These are phyloP conservation scores for Dryas iulia DNA, from an alignment of 1,140 invertebrate species.

Conservation along the genomic window DNA sequence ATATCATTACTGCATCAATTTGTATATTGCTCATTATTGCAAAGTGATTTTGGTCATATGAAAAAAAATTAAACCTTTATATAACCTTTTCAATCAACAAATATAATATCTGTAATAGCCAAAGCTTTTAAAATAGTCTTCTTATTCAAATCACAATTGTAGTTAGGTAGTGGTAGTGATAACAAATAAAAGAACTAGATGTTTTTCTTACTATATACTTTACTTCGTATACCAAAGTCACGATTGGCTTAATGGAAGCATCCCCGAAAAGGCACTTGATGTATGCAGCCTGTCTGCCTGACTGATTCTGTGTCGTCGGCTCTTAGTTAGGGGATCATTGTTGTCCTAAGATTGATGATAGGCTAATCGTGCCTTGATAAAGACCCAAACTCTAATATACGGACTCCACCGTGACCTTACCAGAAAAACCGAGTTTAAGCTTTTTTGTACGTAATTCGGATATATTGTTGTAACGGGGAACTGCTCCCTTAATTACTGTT, in stretches of 20 bases:
- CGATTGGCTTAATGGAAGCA: constrained; percentile 10
- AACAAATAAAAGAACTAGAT: too few species aligned
- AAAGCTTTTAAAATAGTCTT: neutral
- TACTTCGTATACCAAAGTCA: constrained; percentile 2
- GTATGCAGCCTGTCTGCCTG: constrained; percentile 40
- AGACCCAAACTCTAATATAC: constrained; percentile 47
- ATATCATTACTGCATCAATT: constrained; percentile 4
- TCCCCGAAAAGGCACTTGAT: constrained; percentile 41
- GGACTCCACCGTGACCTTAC: constrained; percentile 26
- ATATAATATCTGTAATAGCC: too few species aligned
- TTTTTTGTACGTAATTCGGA: neutral
- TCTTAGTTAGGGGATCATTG: constrained; percentile 67
- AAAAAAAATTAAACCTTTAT: neutral
- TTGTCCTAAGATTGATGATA: constrained; percentile 65
- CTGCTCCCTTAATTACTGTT: too few species aligned
- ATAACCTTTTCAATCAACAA: too few species aligned
- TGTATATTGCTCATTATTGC: neutral
- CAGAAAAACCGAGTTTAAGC: neutral
- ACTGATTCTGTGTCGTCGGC: constrained; percentile 53
- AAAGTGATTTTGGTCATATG: neutral
- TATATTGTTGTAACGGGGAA: neutral
- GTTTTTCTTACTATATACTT: neutral
- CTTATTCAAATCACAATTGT: neutral
- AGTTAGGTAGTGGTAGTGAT: neutral
- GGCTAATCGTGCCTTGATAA: constrained; percentile 53